These are phyloP conservation scores for Neoniphon sammara DNA, from an alignment of 2,797 vertebrate species.

Conservation along the genomic window DNA sequence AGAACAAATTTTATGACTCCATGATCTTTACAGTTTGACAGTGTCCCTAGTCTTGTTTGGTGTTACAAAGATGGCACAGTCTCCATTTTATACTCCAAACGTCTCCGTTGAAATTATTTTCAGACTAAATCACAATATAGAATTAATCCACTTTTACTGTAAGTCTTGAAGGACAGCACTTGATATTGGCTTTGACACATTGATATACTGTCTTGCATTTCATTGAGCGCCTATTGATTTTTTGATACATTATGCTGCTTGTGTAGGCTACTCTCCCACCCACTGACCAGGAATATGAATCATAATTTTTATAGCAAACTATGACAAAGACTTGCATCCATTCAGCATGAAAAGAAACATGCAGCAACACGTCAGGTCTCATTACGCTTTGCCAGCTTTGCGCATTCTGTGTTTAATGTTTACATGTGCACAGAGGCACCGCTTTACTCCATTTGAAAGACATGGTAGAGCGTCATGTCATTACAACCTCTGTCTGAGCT, in stretches of 20 bases:
- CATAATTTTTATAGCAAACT: conserved; percentile 60
- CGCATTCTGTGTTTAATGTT: conserved; percentile 16
- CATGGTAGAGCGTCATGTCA: conserved; percentile 14
- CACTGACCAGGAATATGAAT: conserved; percentile 55
- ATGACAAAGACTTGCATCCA: conserved; percentile 59
- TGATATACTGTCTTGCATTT: conserved; percentile 46
- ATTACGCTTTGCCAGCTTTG: conserved; percentile 38
- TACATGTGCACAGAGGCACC: conserved; percentile 3
- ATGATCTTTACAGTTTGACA: too few relatives aligned
- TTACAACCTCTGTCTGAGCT: conserved; percentile 2
- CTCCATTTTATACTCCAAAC: too few relatives aligned
- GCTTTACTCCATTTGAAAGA: conserved; percentile 17
- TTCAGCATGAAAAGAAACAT: conserved; percentile 35
- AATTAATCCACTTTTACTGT: conserved; percentile 26
- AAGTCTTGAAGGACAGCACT: conserved; percentile 29
- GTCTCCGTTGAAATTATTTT: conserved; percentile 11
- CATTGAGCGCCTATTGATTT: conserved; percentile 37
- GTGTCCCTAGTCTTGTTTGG: too few relatives aligned
- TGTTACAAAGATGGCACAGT: conserved; percentile 10
- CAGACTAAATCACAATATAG: conserved; percentile 7
- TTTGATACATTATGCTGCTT: conserved; percentile 24
- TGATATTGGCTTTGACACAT: conserved; percentile 48
- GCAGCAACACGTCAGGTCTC: conserved; percentile 43
- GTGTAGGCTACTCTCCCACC: conserved; percentile 37
- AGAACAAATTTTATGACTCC: too few relatives aligned